Percentiles rank a stretch among this genome's conserved stretches.
Evolutionary conservation across 1,140 invertebrate species (phyloP).

Genomic region (Trichoplusia ni): DNA sequence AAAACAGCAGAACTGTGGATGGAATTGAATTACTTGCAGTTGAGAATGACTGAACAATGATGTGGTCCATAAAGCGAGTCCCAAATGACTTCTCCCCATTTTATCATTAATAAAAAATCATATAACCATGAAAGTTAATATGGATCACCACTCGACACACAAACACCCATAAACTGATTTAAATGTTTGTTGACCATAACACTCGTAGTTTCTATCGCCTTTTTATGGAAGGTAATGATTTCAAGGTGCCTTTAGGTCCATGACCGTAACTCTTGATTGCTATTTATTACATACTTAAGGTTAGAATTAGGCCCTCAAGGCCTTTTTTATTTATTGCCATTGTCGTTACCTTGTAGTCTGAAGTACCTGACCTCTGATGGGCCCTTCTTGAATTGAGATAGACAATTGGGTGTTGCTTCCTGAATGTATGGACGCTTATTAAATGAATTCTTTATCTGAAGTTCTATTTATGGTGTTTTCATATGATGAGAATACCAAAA

Average conservation of each 20-base stretch:
- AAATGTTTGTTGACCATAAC: conserved; percentile 41
- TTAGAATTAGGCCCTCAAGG: not conserved
- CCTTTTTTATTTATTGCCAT: conserved; percentile 2
- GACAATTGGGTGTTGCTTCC: not conserved
- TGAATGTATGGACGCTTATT: too few relatives aligned
- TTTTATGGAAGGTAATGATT: conserved; percentile 32
- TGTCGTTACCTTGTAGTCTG: not conserved
- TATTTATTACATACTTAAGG: not conserved
- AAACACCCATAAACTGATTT: conserved; percentile 25
- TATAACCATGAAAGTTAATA: conserved; percentile 14
- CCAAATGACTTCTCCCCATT: not conserved
- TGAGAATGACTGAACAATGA: too few relatives aligned
- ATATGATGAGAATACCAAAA: too few relatives aligned
- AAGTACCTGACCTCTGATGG: not conserved
- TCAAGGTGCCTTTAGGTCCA: conserved; percentile 30
- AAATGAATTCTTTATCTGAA: too few relatives aligned
- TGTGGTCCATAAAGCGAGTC: not conserved
- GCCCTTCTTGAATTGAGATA: not conserved
- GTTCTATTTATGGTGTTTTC: too few relatives aligned
- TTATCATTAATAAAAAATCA: conserved; percentile 32
- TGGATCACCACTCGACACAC: not conserved
- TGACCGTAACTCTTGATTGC: conserved; percentile 20
- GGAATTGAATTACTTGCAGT: too few relatives aligned
- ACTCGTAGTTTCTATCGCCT: conserved; percentile 30
- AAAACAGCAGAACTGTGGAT: too few relatives aligned